Conservation (phyloP, 2,888 invertebrate genomes). For the Ariolimax columbianus region DNA sequence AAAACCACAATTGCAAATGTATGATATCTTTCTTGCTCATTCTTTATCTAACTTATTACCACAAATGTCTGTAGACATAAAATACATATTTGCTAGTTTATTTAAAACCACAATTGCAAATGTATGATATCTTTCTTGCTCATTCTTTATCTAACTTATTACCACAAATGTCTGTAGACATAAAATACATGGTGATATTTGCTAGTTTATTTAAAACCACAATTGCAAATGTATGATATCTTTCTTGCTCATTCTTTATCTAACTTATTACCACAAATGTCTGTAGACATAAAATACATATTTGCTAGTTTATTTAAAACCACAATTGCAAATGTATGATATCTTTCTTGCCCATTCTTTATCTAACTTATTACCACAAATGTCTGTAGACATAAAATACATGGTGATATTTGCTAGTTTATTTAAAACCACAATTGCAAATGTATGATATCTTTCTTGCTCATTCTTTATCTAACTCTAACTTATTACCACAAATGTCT, state of each 20-base stretch:
- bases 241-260: not conserved
- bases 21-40: not conserved
- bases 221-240: not conserved
- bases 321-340: not conserved
- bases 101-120: not conserved
- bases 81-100: not conserved
- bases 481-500: too few relatives aligned
- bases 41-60: not conserved
- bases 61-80: constrained; percentile 79
- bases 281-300: constrained; percentile 74
- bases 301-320: not conserved
- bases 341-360: not conserved
- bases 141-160: not conserved
- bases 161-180: too few relatives aligned
- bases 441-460: not conserved
- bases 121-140: not conserved
- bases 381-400: constrained; percentile 76
- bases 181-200: not conserved
- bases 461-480: not conserved
- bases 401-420: not conserved
- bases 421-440: not conserved
- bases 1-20: not conserved
- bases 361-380: too few relatives aligned
- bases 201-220: not conserved
- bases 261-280: too few relatives aligned